These are phyloP conservation scores for Chondrosia reniformis DNA, from an alignment of 37 sponge, comb jelly and placozoan genomes.

Conservation along the genomic window DNA sequence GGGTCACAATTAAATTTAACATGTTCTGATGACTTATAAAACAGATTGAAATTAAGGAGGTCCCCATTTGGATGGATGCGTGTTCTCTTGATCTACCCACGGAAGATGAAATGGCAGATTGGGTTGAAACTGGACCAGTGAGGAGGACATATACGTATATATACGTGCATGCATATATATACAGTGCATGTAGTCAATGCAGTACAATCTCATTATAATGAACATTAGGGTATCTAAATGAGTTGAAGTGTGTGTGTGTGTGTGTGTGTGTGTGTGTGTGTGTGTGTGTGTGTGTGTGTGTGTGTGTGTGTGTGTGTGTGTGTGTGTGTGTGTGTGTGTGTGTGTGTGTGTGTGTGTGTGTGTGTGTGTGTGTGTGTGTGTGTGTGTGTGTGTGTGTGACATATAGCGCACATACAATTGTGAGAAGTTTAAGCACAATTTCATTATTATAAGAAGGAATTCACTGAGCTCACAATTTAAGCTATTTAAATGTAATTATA, in stretches of 20 bases:
- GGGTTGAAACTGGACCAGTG: too few species aligned
- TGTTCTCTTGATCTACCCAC: slow-evolving; percentile 14
- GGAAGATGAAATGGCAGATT: slow-evolving; percentile 38
- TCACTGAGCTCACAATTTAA: too few species aligned
- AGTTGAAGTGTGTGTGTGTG: slow-evolving; percentile 31
- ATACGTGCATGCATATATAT: background rate
- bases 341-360: background rate
- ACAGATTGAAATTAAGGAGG: slow-evolving; percentile 44
- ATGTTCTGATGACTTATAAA: too few species aligned
- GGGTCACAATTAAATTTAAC: too few species aligned
- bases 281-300: slow-evolving; percentile 36
- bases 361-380: slow-evolving; percentile 8
- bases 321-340: background rate
- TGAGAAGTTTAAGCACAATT: background rate
- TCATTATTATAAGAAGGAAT: too few species aligned
- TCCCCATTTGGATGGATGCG: slow-evolving; percentile 57
- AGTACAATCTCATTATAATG: too few species aligned
- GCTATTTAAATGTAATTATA: too few species aligned
- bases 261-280: slow-evolving; percentile 45
- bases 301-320: background rate
- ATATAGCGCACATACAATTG: background rate
- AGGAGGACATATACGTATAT: background rate
- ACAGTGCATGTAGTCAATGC: too few species aligned
- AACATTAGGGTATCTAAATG: too few species aligned
- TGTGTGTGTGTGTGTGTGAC: background rate